Evolutionary conservation across 2,797 vertebrate species (phyloP).

Genomic region (Mormyrus proboscirostris): DNA sequence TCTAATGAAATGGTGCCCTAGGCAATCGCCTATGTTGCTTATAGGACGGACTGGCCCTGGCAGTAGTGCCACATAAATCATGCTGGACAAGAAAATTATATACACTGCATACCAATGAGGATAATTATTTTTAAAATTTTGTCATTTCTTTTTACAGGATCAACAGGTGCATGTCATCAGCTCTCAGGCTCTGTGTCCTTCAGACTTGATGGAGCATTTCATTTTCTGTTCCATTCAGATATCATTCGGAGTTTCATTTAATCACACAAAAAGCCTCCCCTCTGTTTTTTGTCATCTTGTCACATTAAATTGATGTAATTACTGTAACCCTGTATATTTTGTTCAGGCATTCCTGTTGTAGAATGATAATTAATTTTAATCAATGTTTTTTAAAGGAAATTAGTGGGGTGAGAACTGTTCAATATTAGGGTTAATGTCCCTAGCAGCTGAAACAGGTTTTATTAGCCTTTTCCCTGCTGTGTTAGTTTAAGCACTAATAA

Average conservation of each 20-base stretch:
- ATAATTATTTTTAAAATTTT: not conserved
- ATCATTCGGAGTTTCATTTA: slow-evolving; percentile 9
- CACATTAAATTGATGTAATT: slow-evolving; percentile 18
- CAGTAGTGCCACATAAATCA: not conserved
- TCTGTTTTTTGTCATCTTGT: slow-evolving; percentile 9
- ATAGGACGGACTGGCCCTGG: not conserved
- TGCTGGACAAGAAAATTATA: not conserved
- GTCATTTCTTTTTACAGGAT: not conserved
- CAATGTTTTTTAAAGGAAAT: slow-evolving; percentile 16
- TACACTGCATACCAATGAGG: not conserved
- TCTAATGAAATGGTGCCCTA: not conserved
- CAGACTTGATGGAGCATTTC: not conserved
- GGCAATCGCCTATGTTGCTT: not conserved
- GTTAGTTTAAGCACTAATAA: slow-evolving; percentile 11
- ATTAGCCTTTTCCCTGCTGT: slow-evolving; percentile 7
- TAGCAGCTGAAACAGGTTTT: slow-evolving; percentile 7
- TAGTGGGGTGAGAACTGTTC: slow-evolving; percentile 10
- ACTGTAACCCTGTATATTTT: slow-evolving; percentile 16
- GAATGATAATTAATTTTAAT: slow-evolving; percentile 15
- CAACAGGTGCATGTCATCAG: not conserved
- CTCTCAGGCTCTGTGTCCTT: not conserved
- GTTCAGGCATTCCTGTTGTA: not conserved
- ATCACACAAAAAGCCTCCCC: not conserved
- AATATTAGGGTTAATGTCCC: slow-evolving; percentile 22
- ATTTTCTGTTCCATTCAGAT: not conserved